Evolutionary conservation across 2,113 vertebrate genomes (phyloP).

Genomic region (Nibea albiflora): DNA sequence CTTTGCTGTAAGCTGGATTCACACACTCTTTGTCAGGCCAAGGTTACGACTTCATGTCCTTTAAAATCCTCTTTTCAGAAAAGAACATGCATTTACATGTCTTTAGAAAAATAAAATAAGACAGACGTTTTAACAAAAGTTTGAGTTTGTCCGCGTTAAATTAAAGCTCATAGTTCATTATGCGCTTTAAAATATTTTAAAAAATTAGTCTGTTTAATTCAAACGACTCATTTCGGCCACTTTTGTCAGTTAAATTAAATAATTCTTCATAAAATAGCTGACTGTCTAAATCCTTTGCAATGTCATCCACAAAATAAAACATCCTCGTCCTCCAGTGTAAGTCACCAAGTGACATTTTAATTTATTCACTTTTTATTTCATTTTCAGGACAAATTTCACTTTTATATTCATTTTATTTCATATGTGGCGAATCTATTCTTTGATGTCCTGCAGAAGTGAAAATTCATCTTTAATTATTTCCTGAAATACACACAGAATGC

Average conservation of each 20-base stretch:
- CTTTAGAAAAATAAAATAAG: conserved; percentile 1
- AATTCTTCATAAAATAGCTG: background rate
- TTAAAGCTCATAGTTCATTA: conserved; percentile 28
- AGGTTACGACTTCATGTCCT: conserved; percentile 56
- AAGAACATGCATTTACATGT: conserved; percentile 41
- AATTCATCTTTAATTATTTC: background rate
- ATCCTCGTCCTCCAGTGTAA: background rate
- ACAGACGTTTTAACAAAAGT: conserved; percentile 19
- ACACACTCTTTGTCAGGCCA: conserved; percentile 61
- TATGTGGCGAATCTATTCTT: background rate
- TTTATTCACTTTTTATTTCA: background rate
- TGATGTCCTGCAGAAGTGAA: background rate
- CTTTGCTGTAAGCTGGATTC: conserved; percentile 47
- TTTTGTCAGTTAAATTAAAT: conserved; percentile 10
- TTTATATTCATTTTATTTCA: background rate
- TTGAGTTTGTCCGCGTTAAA: conserved; percentile 40
- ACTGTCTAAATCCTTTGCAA: background rate
- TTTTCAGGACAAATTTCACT: background rate
- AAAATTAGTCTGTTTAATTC: conserved; percentile 16
- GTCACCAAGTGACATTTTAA: background rate
- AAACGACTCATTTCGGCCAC: conserved; percentile 1
- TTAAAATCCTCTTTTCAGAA: conserved; percentile 59
- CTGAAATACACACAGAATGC: background rate
- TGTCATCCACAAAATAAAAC: background rate
- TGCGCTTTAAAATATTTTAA: background rate